Evolutionary conservation across 2,888 invertebrate species (phyloP).

Genomic region (Phasia obesa): DNA sequence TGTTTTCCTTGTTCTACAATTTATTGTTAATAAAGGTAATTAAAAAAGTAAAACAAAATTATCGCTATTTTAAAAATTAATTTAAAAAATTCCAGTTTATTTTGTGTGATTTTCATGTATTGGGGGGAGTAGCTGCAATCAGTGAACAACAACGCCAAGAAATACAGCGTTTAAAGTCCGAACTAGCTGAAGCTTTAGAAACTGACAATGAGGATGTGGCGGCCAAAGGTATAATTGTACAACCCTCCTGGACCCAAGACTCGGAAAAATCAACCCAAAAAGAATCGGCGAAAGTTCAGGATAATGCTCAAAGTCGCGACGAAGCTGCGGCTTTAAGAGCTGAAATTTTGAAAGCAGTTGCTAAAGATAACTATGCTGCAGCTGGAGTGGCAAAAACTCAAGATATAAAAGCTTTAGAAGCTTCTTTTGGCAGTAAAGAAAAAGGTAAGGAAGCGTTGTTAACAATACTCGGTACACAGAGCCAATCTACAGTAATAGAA

Average conservation of each 20-base stretch:
- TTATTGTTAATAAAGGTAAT: conserved; percentile 50
- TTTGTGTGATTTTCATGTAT: neutral
- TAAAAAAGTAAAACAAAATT: neutral
- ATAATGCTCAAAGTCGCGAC: conserved; percentile 72
- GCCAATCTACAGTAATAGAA: neutral
- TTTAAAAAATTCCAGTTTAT: conserved; percentile 26
- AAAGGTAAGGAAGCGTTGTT: conserved; percentile 45
- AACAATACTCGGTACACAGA: neutral
- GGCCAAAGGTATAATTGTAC: conserved; percentile 75
- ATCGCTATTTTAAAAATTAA: neutral
- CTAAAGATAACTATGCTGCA: conserved; percentile 64
- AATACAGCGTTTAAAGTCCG: conserved; percentile 76
- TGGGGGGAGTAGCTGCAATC: conserved; percentile 4
- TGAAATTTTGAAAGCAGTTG: conserved; percentile 74
- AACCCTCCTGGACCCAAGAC: conserved; percentile 79
- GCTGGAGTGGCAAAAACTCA: conserved; percentile 55
- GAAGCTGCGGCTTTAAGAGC: conserved; percentile 73
- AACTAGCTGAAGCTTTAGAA: conserved; percentile 76
- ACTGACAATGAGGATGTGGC: conserved; percentile 67
- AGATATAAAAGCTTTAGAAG: conserved; percentile 58
- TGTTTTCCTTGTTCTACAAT: conserved; percentile 27
- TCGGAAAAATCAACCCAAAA: neutral
- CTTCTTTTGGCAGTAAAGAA: conserved; percentile 36
- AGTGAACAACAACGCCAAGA: conserved; percentile 73
- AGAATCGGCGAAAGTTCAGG: conserved; percentile 73